phyloP scores from a whole-genome alignment of 2,797 vertebrate species.

The Heterohyrax brucei region DNA sequence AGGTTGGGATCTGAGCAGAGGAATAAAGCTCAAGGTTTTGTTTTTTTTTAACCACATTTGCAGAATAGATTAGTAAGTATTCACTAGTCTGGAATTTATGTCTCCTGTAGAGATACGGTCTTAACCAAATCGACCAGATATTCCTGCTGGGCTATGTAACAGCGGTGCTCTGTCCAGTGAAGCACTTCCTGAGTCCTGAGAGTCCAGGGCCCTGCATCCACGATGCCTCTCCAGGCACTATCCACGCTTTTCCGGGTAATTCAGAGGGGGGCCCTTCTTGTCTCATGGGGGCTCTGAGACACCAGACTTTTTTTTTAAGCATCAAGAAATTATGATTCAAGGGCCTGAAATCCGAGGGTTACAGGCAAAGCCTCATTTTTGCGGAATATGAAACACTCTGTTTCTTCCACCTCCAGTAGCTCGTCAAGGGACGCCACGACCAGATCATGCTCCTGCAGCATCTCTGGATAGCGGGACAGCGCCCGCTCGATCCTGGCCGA shows the following conservation, averaged over 20 bases:
- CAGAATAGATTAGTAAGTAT: neutral
- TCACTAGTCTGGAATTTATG: neutral
- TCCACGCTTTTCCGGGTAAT: neutral
- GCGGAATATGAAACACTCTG: constrained; percentile 85
- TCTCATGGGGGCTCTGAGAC: constrained; percentile 31
- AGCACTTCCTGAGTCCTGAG: neutral
- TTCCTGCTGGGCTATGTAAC: neutral
- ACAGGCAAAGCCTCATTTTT: constrained; percentile 89
- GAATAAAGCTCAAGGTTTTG: neutral
- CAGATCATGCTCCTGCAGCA: constrained; percentile 93
- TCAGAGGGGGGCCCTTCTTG: neutral
- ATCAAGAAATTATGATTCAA: constrained; percentile 64
- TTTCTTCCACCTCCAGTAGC: constrained; percentile 90
- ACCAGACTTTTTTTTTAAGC: neutral
- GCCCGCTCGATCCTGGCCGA: constrained; percentile 92
- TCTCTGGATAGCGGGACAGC: constrained; percentile 88
- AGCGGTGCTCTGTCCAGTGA: neutral
- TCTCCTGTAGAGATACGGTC: neutral
- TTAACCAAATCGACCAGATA: neutral
- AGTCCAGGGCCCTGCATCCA: neutral
- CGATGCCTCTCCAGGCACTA: neutral
- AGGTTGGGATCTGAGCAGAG: neutral
- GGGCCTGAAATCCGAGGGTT: constrained; percentile 76
- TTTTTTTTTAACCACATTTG: neutral
- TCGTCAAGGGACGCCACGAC: constrained; percentile 94